Evolutionary conservation across 2,113 vertebrate genomes (phyloP).

Genomic region (Phoxinus phoxinus): DNA sequence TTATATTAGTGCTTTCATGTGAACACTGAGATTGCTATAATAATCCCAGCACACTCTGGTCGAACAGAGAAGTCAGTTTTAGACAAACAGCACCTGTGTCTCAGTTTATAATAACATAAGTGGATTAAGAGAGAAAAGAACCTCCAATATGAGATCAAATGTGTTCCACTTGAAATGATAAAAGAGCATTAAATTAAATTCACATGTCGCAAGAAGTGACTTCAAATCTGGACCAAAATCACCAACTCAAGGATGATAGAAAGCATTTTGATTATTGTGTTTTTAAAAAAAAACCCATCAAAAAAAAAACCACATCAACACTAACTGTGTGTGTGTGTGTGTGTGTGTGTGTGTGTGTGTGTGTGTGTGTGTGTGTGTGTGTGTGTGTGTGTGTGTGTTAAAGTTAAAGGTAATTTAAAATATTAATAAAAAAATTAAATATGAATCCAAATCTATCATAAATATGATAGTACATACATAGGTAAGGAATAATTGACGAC

Average conservation of each 20-base stretch:
- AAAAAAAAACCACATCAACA: too few species aligned
- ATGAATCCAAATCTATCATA: too few species aligned
- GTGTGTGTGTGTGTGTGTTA: too few species aligned
- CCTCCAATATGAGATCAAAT: neutral
- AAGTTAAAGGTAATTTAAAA: neutral
- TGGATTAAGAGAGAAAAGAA: neutral
- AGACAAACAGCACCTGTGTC: slow-evolving; percentile 1
- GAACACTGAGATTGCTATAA: neutral
- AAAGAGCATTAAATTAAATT: neutral
- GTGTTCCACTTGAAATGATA: too few species aligned
- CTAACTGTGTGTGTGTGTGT: neutral
- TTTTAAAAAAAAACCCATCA: neutral
- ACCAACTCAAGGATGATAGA: neutral
- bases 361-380: too few species aligned
- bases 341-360: too few species aligned
- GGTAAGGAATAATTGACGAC: too few species aligned
- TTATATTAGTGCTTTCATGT: too few species aligned
- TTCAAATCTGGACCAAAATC: too few species aligned
- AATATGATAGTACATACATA: too few species aligned
- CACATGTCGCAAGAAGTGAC: neutral
- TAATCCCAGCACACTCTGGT: neutral
- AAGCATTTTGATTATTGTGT: neutral
- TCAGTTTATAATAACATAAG: neutral
- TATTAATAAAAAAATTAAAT: neutral
- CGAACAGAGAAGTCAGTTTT: neutral